A percentile compares a stretch with the other conserved stretches of the same genome.
Evolutionary conservation across 23 tunicate genomes (phyloP).

Genomic region (Ciona savignyi): DNA sequence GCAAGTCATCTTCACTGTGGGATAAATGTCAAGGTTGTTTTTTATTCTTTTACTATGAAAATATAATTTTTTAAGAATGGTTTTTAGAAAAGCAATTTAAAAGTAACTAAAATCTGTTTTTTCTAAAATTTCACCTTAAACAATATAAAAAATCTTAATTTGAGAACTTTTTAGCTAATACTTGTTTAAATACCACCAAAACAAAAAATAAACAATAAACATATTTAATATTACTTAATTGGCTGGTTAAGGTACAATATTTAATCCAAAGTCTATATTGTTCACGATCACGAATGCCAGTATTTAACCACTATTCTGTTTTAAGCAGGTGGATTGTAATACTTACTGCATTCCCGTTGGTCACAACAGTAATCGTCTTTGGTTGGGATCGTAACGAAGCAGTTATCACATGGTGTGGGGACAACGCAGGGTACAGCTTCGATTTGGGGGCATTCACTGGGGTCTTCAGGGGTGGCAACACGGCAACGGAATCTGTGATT

Average conservation of each 20-base stretch:
- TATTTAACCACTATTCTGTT: background rate
- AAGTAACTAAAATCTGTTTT: too few relatives aligned
- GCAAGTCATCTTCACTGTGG: conserved; percentile 31
- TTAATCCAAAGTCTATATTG: too few relatives aligned
- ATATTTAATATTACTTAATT: background rate
- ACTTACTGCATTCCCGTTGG: conserved; percentile 11
- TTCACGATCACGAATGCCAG: background rate
- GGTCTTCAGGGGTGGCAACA: conserved; percentile 1
- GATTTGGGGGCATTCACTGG: conserved; percentile 24
- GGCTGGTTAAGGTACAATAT: background rate
- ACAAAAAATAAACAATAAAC: background rate
- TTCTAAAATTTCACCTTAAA: too few relatives aligned
- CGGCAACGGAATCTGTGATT: conserved; percentile 24
- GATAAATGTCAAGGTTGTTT: too few relatives aligned
- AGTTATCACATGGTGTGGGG: conserved; percentile 18
- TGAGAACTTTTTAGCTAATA: background rate
- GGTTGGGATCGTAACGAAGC: conserved; percentile 9
- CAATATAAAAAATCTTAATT: background rate
- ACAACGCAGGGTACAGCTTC: conserved; percentile 25
- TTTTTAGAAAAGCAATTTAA: too few relatives aligned
- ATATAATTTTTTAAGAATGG: too few relatives aligned
- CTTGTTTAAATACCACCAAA: background rate
- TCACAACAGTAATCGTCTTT: conserved; percentile 43
- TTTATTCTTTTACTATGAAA: too few relatives aligned
- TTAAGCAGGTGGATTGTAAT: background rate